Base-by-base conservation (phyloP, 2,888 invertebrate species). In the Eurois occulta region DNA sequence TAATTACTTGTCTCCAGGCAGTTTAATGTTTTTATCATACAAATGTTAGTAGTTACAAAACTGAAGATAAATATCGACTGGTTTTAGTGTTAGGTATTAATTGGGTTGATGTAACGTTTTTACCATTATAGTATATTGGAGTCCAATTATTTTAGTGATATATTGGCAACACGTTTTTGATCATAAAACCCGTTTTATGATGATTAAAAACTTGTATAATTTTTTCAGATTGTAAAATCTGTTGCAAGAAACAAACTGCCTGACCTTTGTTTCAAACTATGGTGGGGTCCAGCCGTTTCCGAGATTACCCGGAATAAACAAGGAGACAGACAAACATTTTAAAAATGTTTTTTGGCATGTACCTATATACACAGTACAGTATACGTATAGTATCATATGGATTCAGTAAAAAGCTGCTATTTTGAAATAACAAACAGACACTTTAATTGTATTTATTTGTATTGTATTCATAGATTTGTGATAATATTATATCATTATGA, bases 141-240 rank as follows among this genome's bases (percentile, higher is more conserved):
- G 28, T 52, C 58, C 67, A 78, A 80, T 84, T 84, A 82, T 72
- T 77, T 77, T 60, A 78, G 67, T 80, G 60, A 80, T 80, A 70
- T 75, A 72, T 72, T 70, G 43, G 65, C 65, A 77, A 73, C 77
- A 77, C 13, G 66, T n/a, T 69, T 65, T 38, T 46, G 38, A 77
- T 60, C 2, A 43, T 38, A 66, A 38, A 70, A 77, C 28, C 0
- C 13, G 78, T 62, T 70, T 81, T 68, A 81, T 68, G 81, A n/a
- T 71, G 67, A 69, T 66, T 70, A 55, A 67, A 32, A 71, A 75
- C 21, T 80, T 48, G 32, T 80, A 52, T 69, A 73, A 58, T 65
- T 32, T 73, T 55, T 21, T 46, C 1, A 8, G 28, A 68, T 13
- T 32, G 41, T 24, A 41, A 64, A 43, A 68, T 35, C 18, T 46